These are phyloP conservation scores for Glomeris maerens DNA, from an alignment of 1,140 invertebrate species.

Conservation along the genomic window DNA sequence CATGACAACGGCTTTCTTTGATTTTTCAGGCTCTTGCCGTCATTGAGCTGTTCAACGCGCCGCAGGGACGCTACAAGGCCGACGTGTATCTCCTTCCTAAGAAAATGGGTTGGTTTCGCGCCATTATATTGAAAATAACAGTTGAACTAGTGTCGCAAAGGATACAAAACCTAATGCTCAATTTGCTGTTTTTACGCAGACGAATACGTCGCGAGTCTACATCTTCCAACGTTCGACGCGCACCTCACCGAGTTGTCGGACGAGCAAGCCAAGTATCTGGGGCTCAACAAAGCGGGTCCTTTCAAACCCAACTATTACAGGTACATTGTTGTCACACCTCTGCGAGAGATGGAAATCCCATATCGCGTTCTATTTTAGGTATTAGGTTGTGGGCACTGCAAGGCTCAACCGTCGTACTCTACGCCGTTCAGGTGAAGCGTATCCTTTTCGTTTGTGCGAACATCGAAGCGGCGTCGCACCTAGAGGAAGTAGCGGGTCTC, in stretches of 20 bases:
- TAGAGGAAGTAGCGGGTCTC: too few species aligned
- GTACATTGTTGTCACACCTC: conserved; percentile 39
- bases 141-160: too few species aligned
- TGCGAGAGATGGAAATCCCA: too few species aligned
- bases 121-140: too few species aligned
- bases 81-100: conserved; percentile 95
- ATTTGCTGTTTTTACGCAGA: conserved; percentile 44
- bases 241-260: conserved; percentile 90
- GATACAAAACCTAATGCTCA: too few species aligned
- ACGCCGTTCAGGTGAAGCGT: too few species aligned
- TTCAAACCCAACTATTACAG: conserved; percentile 98
- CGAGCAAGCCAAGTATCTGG: conserved; percentile 95
- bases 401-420: too few species aligned
- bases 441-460: too few species aligned
- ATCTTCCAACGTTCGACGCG: conserved; percentile 91
- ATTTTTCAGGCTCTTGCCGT: conserved; percentile 60
- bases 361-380: too few species aligned
- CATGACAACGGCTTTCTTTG: conserved; percentile 14
- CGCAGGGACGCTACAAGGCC: conserved; percentile 80
- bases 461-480: too few species aligned
- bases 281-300: conserved; percentile 89
- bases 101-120: conserved; percentile 69
- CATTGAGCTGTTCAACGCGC: conserved; percentile 93
- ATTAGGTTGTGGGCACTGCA: too few species aligned
- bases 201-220: conserved; percentile 91